Conservation (phyloP, 2,888 invertebrate genomes). For the Eilema sororculum region DNA sequence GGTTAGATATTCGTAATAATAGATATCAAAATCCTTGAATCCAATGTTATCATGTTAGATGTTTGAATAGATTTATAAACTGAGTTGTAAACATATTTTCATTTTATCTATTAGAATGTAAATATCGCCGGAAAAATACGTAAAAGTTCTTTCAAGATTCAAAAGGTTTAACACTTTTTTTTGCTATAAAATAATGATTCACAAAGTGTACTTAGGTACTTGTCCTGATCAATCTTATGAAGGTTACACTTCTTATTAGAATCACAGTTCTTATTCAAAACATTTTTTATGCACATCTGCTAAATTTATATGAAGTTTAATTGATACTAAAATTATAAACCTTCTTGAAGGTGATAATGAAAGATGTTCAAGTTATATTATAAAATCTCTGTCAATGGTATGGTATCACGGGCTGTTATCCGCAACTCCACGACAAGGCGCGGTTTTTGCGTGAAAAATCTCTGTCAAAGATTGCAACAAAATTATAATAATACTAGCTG, state of each 20-base stretch:
- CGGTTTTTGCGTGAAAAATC: too few species aligned
- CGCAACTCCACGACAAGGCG: too few species aligned
- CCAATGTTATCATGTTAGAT: slow-evolving; percentile 56
- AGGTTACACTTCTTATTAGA: not conserved
- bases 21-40: slow-evolving; percentile 62
- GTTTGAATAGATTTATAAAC: slow-evolving; percentile 24
- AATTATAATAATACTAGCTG: too few species aligned
- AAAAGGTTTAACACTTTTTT: not conserved
- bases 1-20: slow-evolving; percentile 41
- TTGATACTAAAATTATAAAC: not conserved
- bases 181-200: not conserved
- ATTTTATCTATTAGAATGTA: not conserved
- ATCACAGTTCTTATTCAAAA: too few species aligned
- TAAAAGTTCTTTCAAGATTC: not conserved
- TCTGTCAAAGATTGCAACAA: not conserved
- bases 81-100: not conserved
- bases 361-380: not conserved
- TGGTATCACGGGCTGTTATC: too few species aligned
- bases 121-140: not conserved
- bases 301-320: not conserved
- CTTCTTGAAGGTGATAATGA: not conserved
- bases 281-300: not conserved
- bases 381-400: too few species aligned
- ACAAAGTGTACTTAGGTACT: not conserved
- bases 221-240: not conserved